Base-by-base conservation (phyloP, 2,888 invertebrate species). In the Parnassius glacialis region DNA sequence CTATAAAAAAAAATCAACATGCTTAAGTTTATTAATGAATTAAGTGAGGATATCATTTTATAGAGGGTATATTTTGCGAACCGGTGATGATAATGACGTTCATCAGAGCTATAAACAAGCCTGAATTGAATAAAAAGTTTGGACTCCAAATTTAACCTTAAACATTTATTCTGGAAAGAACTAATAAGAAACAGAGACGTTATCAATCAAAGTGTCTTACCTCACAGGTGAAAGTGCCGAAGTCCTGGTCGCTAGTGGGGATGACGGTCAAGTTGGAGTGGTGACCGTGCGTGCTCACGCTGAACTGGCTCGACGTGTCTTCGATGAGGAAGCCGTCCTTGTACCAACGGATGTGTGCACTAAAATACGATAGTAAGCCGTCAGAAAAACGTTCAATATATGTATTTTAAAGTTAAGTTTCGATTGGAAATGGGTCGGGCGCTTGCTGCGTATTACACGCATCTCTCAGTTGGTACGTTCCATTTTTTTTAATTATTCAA, bases 221-320 rank as follows among this genome's bases (percentile, higher is more conserved):
- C 80, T 84, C 84, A 64, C 90, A 90, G 62, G 89, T 89, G 59
- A 83, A 90, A 0, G 80, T 83, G 2, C 90, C 90, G 50, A 90
- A 90, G 73, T 90, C 89, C 0, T 51, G 53, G 3, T 85, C 83
- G 0, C 48, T 56, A 0, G 60, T 62, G 0, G 90, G 90, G 0
- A 72, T 73, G 13, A 90, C 81, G 0, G 86, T 84, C 16, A 90
- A 71, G 70, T 85, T 89, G 63, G 90, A 90, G 66, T 77, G 73
- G 0, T 75, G 53, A 0, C 81, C 85, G 0, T 55, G 54, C 0
- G 82, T 84, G 58, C 70, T 77, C 66, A 89, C 69, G 43, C 58
- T 65, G 76, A 74, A 86, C 52, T 74, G 72, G 5, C 66, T 65
- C 0, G 78, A 71, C 0, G 73, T 67, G 53, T 79, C 76, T 45